Percentiles rank a stretch among this genome's conserved stretches.
Evolutionary conservation across 2,888 invertebrate species (phyloP).

Genomic region (Folsomia manolachei): DNA sequence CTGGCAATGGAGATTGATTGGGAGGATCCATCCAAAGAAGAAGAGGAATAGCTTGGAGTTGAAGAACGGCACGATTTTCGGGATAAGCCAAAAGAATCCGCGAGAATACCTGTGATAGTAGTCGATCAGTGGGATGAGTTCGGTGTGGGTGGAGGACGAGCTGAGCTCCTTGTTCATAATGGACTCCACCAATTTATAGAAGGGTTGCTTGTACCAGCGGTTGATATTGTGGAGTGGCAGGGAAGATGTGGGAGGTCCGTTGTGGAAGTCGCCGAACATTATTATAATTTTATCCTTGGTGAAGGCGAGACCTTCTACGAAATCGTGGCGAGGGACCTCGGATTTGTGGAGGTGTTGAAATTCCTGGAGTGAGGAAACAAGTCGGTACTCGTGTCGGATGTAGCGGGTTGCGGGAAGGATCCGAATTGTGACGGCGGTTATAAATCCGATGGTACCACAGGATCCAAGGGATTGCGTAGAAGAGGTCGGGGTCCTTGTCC

Average conservation of each 20-base stretch:
- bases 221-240: background rate
- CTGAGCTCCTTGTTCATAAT: background rate
- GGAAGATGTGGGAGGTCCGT: background rate
- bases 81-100: background rate
- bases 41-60: background rate
- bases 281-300: background rate
- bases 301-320: background rate
- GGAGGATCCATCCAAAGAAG: background rate
- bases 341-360: background rate
- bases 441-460: background rate
- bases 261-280: background rate
- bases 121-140: background rate
- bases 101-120: background rate
- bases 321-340: background rate
- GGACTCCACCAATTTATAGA: background rate
- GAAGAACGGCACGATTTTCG: background rate
- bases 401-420: background rate
- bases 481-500: background rate
- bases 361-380: background rate
- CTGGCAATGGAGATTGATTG: background rate
- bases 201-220: background rate
- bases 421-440: background rate
- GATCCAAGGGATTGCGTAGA: conserved; percentile 10
- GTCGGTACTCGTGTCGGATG: background rate
- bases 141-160: background rate